phyloP scores from a whole-genome alignment of 2,888 invertebrate species.

The Lasioglossum villosulum region DNA sequence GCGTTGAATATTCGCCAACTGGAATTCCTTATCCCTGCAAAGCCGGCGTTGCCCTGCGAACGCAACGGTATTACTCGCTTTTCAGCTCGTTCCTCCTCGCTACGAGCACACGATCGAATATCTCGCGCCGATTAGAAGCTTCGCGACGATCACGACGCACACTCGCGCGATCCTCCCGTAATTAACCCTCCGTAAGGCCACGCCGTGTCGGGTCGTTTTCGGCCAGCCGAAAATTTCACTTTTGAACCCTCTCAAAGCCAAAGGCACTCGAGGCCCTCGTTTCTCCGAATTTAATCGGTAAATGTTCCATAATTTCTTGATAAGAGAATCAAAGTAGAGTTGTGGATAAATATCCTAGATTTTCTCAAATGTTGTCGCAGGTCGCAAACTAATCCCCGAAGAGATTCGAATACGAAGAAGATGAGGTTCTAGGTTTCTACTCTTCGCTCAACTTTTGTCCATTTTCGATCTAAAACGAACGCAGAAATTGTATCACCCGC shows the following conservation, averaged over 20 bases:
- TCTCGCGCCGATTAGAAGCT: slow-evolving; percentile 13
- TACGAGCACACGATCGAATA: not conserved
- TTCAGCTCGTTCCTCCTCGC: not conserved
- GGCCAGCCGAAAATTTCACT: not conserved
- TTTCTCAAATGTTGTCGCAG: not conserved
- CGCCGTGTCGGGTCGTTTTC: not conserved
- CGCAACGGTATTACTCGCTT: slow-evolving; percentile 35
- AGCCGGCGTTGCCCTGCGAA: slow-evolving; percentile 30
- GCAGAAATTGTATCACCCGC: no score
- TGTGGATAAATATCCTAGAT: no score
- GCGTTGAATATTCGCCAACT: slow-evolving; percentile 61
- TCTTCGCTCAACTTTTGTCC: not conserved
- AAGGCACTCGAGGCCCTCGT: no score
- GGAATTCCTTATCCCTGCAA: slow-evolving; percentile 57
- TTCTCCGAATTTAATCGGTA: not conserved
- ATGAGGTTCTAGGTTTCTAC: no score
- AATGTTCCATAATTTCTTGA: not conserved
- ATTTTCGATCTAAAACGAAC: not conserved
- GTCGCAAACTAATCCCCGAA: not conserved
- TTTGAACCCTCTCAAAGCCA: not conserved
- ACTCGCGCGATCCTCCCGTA: not conserved
- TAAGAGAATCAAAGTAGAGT: no score
- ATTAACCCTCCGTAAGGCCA: not conserved
- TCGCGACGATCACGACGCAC: not conserved
- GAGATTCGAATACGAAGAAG: not conserved